Percentiles rank a stretch among this genome's conserved stretches.
phyloP scores from a whole-genome alignment of 2,113 vertebrate genomes.

The Albula goreensis region DNA sequence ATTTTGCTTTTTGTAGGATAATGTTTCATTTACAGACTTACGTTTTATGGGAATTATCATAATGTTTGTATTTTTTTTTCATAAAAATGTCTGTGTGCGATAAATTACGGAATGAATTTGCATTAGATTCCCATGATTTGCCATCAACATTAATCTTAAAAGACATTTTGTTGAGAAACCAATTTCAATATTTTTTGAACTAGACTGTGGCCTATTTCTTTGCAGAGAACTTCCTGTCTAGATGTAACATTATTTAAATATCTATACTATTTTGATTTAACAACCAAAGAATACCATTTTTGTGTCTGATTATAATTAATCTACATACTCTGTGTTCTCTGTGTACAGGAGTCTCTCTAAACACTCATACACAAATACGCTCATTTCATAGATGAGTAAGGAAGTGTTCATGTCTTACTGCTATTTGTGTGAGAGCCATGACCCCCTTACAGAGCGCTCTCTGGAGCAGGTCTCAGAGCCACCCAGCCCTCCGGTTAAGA shows the following conservation, averaged over 20 bases:
- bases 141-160: constrained; percentile 58
- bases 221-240: constrained; percentile 39
- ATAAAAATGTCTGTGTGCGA: background rate
- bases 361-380: background rate
- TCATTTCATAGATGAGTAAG: constrained; percentile 12
- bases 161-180: constrained; percentile 64
- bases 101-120: constrained; percentile 67
- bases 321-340: background rate
- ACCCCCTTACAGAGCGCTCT: constrained; percentile 49
- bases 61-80: background rate
- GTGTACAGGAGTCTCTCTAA: background rate
- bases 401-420: constrained; percentile 56
- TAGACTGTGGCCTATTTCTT: constrained; percentile 45
- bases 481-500: constrained; percentile 52
- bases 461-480: constrained; percentile 52
- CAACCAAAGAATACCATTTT: background rate
- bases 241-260: background rate
- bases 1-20: background rate
- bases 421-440: constrained; percentile 63
- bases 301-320: too few relatives aligned
- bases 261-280: background rate
- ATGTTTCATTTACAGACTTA: background rate
- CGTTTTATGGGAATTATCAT: background rate
- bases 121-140: constrained; percentile 50
- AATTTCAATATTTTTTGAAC: constrained; percentile 37